These are phyloP conservation scores for Myanophis thanlyinensis DNA, from an alignment of 2,113 vertebrate genomes.

Conservation along the genomic window DNA sequence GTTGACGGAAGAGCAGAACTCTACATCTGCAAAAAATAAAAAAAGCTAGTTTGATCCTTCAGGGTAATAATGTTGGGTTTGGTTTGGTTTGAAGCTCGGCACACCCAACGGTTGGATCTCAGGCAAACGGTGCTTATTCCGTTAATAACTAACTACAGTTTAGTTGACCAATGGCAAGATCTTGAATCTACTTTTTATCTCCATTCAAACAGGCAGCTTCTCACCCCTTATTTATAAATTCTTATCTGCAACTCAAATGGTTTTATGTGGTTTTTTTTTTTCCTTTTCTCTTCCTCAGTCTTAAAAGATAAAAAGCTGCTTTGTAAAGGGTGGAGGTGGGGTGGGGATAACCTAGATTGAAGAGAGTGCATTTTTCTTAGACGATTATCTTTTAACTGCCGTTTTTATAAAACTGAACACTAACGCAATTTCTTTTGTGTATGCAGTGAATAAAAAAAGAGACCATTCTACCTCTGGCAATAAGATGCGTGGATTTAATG, in stretches of 20 bases:
- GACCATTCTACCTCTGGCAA: constrained; percentile 69
- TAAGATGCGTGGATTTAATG: constrained; percentile 56
- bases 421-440: constrained; percentile 16
- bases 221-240: neutral
- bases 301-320: neutral
- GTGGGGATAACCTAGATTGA: neutral
- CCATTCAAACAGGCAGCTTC: neutral
- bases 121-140: neutral
- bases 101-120: neutral
- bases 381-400: neutral
- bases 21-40: neutral
- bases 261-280: neutral
- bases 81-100: neutral
- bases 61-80: neutral
- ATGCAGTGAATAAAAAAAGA: constrained; percentile 70
- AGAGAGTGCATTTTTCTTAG: constrained; percentile 33
- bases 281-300: fast-evolving
- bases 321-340: neutral
- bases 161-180: neutral
- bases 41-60: neutral
- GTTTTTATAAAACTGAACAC: neutral
- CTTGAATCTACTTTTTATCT: neutral
- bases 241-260: neutral
- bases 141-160: neutral
- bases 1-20: neutral